Evolutionary conservation across 2,888 invertebrate species (phyloP).

Genomic region (Drosophila fulvimacula): DNA sequence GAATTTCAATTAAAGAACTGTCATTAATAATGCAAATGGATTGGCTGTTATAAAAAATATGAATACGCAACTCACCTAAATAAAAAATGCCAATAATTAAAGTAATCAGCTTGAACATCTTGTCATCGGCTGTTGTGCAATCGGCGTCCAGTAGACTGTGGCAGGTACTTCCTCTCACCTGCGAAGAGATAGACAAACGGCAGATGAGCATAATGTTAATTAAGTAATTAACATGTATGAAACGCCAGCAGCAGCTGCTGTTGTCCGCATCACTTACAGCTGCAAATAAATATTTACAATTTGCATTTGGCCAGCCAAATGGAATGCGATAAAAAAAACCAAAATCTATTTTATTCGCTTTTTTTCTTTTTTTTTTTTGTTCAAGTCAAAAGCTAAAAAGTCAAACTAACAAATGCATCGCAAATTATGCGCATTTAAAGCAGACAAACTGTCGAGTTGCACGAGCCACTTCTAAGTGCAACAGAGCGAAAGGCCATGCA

Average conservation of each 20-base stretch:
- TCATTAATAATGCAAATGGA: conserved; percentile 54
- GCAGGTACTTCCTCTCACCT: conserved; percentile 55
- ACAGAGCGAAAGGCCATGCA: background rate
- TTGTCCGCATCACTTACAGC: background rate
- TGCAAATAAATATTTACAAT: conserved; percentile 30
- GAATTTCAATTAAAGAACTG: conserved; percentile 58
- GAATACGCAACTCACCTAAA: conserved; percentile 73
- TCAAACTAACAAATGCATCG: conserved; percentile 32
- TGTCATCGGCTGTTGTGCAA: conserved; percentile 71
- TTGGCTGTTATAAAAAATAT: background rate
- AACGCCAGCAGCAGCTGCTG: conserved; percentile 12
- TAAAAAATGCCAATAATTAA: conserved; percentile 80
- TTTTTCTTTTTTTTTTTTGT: background rate
- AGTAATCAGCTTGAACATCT: conserved; percentile 76
- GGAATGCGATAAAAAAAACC: conserved; percentile 10
- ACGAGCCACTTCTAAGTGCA: conserved; percentile 4
- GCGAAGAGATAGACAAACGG: conserved; percentile 20
- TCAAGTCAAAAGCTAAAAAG: background rate
- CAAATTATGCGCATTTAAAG: conserved; percentile 55
- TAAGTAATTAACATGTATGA: conserved; percentile 47
- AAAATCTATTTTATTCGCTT: background rate
- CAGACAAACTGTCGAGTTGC: conserved; percentile 7
- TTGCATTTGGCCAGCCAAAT: conserved; percentile 28
- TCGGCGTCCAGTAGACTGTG: conserved; percentile 32
- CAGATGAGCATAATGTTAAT: conserved; percentile 33